These are phyloP conservation scores for Melanotaenia duboulayi DNA, from an alignment of 2,113 vertebrate genomes.

Conservation along the genomic window DNA sequence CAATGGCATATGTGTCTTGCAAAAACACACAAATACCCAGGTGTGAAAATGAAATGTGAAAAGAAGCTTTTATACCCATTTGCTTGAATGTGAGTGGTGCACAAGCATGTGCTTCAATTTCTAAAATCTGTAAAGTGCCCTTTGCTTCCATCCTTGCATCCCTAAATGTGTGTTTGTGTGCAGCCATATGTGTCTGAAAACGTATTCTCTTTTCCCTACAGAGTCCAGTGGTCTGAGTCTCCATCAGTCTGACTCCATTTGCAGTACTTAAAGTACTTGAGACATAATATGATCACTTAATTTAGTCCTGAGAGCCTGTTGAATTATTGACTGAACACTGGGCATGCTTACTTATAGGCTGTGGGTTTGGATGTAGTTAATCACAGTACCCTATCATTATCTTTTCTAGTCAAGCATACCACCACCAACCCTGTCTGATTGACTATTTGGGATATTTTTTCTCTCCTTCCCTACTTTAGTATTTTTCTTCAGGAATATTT, in stretches of 20 bases:
- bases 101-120: neutral
- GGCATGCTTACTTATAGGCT: slow-evolving; percentile 25
- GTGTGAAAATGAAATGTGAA: neutral
- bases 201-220: neutral
- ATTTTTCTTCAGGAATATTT: too few relatives aligned
- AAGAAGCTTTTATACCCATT: neutral
- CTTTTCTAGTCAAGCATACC: too few relatives aligned
- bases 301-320: slow-evolving; percentile 61
- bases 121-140: neutral
- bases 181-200: neutral
- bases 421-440: too few relatives aligned
- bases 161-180: neutral
- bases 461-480: too few relatives aligned
- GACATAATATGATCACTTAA: slow-evolving; percentile 60
- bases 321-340: slow-evolving; percentile 64
- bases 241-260: slow-evolving; percentile 29
- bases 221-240: slow-evolving; percentile 10
- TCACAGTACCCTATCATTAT: neutral
- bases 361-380: slow-evolving; percentile 20
- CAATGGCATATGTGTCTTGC: slow-evolving; percentile 10
- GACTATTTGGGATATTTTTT: too few relatives aligned
- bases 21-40: slow-evolving; percentile 1
- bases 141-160: neutral
- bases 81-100: neutral
- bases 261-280: slow-evolving; percentile 49